Conservation (phyloP, 2,797 vertebrate genomes). For the Bryconaethiops microstoma region DNA sequence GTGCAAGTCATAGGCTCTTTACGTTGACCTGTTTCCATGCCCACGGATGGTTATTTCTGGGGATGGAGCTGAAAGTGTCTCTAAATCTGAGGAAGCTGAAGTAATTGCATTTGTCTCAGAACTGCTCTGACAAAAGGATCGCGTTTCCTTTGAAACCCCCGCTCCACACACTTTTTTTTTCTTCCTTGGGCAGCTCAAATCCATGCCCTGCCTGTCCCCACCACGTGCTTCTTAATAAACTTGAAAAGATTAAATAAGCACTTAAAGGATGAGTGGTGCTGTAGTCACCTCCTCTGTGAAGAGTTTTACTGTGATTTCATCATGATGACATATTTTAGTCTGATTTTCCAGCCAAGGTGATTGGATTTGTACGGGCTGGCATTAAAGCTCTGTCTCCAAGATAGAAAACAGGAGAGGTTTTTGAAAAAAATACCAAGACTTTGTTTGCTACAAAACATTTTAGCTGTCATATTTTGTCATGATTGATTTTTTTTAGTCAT, state of each 20-base stretch:
- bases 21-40: conserved; percentile 45
- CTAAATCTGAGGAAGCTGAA: conserved; percentile 39
- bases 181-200: conserved; percentile 7
- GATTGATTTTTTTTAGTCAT: too few relatives aligned
- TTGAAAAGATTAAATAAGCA: conserved; percentile 45
- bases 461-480: too few relatives aligned
- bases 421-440: too few relatives aligned
- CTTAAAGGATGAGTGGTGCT: conserved; percentile 39
- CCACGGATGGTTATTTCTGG: conserved; percentile 54
- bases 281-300: conserved; percentile 25
- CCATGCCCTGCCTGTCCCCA: conserved; percentile 9
- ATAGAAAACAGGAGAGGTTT: background rate
- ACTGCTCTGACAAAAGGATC: conserved; percentile 42
- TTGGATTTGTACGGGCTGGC: background rate
- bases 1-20: conserved; percentile 25
- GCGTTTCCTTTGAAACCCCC: conserved; percentile 34
- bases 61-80: conserved; percentile 24
- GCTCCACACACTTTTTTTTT: conserved; percentile 1
- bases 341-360: conserved; percentile 30
- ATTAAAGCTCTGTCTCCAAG: background rate
- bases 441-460: too few relatives aligned
- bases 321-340: conserved; percentile 33
- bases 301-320: conserved; percentile 31
- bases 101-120: conserved; percentile 50
- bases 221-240: conserved; percentile 37